These are phyloP conservation scores for Pachypanchax playfairii DNA, from an alignment of 2,113 vertebrate genomes.

Conservation along the genomic window DNA sequence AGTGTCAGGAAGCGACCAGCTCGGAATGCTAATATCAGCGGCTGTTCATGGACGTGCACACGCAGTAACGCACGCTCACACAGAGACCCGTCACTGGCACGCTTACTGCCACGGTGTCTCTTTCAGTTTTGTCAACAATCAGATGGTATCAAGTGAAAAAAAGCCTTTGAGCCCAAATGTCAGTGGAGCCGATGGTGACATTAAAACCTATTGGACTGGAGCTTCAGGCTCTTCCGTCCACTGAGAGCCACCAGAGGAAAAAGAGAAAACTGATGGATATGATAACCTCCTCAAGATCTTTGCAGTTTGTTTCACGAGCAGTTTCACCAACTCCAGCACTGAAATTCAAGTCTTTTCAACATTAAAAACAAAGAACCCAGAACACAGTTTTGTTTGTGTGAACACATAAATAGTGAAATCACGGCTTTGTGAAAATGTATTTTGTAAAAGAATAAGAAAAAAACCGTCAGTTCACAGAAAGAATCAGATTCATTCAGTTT, in stretches of 20 bases:
- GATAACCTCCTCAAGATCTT: constrained; percentile 36
- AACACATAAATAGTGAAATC: too few relatives aligned
- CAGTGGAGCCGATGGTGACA: constrained; percentile 60
- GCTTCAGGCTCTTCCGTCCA: constrained; percentile 33
- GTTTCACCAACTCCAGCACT: too few relatives aligned
- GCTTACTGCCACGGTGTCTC: constrained; percentile 38
- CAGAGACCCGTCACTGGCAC: constrained; percentile 2
- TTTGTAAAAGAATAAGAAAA: not conserved
- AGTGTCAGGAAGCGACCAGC: constrained; percentile 74
- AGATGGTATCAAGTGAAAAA: constrained; percentile 67
- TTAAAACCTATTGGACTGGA: constrained; percentile 63
- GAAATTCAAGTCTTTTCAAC: too few relatives aligned
- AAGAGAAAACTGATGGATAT: constrained; percentile 15
- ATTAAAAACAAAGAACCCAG: too few relatives aligned
- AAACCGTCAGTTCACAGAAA: not conserved
- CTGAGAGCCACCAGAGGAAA: constrained; percentile 1
- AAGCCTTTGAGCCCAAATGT: constrained; percentile 72
- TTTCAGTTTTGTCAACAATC: constrained; percentile 70
- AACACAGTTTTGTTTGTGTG: too few relatives aligned
- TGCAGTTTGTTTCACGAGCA: constrained; percentile 3
- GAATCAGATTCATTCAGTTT: constrained; percentile 1
- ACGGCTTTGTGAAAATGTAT: not conserved
- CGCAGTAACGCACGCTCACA: constrained; percentile 14
- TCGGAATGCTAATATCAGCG: constrained; percentile 73
- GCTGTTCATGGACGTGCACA: constrained; percentile 8